Evolutionary conservation across 1,140 invertebrate genomes (phyloP).

Genomic region (Ladona fulva): DNA sequence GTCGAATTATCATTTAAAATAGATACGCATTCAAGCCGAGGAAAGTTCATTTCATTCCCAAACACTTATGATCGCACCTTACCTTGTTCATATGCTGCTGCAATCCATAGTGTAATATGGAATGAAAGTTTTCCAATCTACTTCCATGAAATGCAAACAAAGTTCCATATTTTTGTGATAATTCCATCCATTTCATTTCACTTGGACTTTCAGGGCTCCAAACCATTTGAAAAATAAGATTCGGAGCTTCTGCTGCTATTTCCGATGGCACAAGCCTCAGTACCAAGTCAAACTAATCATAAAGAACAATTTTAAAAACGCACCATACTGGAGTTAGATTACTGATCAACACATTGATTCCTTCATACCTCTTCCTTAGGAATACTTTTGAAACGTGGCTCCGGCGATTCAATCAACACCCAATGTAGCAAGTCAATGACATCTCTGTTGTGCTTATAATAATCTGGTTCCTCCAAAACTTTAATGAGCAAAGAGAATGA

Average conservation of each 20-base stretch:
- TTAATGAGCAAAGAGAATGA: conserved; percentile 43
- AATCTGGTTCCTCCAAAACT: conserved; percentile 41
- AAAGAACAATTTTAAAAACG: conserved; percentile 16
- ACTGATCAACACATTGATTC: not conserved
- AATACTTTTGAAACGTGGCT: conserved; percentile 45
- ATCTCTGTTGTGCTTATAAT: conserved; percentile 36
- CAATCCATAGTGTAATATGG: conserved; percentile 67
- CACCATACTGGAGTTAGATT: not conserved
- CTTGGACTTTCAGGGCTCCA: conserved; percentile 41
- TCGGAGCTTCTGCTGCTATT: conserved; percentile 41
- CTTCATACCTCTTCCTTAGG: conserved; percentile 41
- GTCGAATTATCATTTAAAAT: too few species aligned
- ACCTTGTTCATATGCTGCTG: conserved; percentile 69
- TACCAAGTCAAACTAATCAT: conserved; percentile 44
- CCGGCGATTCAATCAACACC: conserved; percentile 46
- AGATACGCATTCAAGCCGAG: too few species aligned
- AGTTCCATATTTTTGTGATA: conserved; percentile 43
- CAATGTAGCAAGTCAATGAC: conserved; percentile 49
- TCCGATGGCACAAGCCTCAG: conserved; percentile 41
- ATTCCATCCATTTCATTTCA: conserved; percentile 48
- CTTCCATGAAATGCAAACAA: conserved; percentile 71
- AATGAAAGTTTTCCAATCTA: conserved; percentile 70
- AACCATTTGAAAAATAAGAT: conserved; percentile 54
- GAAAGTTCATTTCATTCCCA: too few species aligned
- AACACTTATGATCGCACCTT: conserved; percentile 19